These are phyloP conservation scores for Anhinga rufa DNA, from an alignment of 2,113 vertebrate species.

Conservation along the genomic window DNA sequence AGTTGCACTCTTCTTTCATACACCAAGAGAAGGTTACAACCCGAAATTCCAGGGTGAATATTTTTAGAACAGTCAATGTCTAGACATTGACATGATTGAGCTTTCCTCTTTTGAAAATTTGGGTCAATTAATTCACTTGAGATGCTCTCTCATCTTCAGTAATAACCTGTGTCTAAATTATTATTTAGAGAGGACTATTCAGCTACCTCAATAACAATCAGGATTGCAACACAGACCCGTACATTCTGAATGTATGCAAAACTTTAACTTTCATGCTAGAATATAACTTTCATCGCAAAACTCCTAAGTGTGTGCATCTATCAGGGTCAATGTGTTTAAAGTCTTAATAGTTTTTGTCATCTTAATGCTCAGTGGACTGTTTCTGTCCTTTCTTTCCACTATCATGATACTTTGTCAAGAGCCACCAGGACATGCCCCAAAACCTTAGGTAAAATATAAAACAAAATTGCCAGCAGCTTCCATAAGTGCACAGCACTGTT, in stretches of 20 bases:
- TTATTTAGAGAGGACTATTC: neutral
- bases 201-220: neutral
- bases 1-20: neutral
- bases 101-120: neutral
- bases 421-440: neutral
- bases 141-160: neutral
- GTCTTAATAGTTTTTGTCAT: neutral
- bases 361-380: neutral
- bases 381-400: neutral
- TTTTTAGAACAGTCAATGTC: neutral
- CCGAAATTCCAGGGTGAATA: neutral
- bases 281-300: neutral
- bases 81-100: neutral
- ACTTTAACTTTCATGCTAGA: neutral
- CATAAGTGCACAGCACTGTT: neutral
- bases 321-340: neutral
- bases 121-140: neutral
- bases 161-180: neutral
- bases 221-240: neutral
- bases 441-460: neutral
- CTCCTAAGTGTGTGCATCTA: fast-evolving
- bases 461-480: neutral
- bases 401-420: neutral
- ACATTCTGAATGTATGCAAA: neutral
- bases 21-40: neutral